Conservation (phyloP, 2,888 invertebrate species). For the Lordiphosa fenestrarum region DNA sequence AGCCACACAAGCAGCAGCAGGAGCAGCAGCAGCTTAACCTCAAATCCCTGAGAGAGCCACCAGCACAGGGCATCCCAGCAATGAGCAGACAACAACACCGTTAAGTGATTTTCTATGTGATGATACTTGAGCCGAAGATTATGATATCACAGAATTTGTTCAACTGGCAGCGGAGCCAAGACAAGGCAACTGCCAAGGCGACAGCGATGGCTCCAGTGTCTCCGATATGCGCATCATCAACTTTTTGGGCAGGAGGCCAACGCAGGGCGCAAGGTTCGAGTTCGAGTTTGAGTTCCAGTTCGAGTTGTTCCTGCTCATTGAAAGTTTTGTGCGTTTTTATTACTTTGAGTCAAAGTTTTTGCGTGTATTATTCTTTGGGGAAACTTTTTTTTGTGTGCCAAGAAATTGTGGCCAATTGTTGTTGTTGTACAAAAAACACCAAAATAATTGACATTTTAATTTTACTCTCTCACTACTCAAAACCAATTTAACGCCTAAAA, state of each 20-base stretch:
- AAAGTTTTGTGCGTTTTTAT: slow-evolving; percentile 72
- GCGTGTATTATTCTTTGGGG: slow-evolving; percentile 50
- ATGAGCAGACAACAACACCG: slow-evolving; percentile 47
- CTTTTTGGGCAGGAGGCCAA: slow-evolving; percentile 67
- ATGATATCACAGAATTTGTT: slow-evolving; percentile 66
- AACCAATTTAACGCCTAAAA: background rate
- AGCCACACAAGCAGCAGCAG: slow-evolving; percentile 44
- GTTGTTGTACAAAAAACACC: background rate
- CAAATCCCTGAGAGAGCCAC: slow-evolving; percentile 51
- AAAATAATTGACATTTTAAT: too few species aligned
- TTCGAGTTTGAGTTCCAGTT: slow-evolving; percentile 16
- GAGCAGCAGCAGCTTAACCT: slow-evolving; percentile 57
- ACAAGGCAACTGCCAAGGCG: slow-evolving; percentile 10
- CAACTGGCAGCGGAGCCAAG: slow-evolving; percentile 17
- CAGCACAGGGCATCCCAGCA: slow-evolving; percentile 7
- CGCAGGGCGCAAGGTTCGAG: slow-evolving; percentile 30
- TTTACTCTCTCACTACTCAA: too few species aligned
- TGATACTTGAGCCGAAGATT: slow-evolving; percentile 74
- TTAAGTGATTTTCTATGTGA: slow-evolving; percentile 76
- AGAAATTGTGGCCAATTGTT: background rate
- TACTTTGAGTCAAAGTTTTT: slow-evolving; percentile 59
- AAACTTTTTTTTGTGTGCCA: slow-evolving; percentile 1
- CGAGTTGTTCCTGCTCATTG: slow-evolving; percentile 60
- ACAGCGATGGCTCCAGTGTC: slow-evolving; percentile 28
- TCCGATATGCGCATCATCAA: slow-evolving; percentile 60